Evolutionary conservation across 2,113 vertebrate genomes (phyloP).

Genomic region (Colinus virginianus): DNA sequence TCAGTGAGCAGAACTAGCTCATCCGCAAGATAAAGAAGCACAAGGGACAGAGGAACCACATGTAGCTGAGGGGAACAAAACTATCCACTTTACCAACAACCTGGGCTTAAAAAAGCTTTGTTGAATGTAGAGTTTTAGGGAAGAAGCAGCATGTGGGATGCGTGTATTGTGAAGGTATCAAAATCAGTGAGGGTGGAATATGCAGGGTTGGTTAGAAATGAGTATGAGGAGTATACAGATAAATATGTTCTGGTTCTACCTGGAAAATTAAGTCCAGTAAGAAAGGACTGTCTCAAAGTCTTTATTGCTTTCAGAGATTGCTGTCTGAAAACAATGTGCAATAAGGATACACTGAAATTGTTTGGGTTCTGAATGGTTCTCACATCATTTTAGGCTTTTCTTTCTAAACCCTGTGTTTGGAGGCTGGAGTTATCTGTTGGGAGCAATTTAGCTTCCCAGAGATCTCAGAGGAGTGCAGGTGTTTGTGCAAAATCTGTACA

Average conservation of each 20-base stretch:
- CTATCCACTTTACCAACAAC: not conserved
- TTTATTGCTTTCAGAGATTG: not conserved
- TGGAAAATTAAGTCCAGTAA: not conserved
- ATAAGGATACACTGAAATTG: not conserved
- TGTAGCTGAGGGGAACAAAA: not conserved
- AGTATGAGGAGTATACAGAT: not conserved
- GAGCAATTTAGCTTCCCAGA: not conserved
- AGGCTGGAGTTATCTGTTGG: not conserved
- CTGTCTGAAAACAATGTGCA: not conserved
- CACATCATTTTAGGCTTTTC: not conserved
- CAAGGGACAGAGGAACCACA: not conserved
- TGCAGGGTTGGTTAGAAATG: not conserved
- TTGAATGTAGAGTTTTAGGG: not conserved
- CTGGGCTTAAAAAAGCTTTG: not conserved
- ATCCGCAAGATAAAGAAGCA: not conserved
- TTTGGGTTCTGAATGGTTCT: not conserved
- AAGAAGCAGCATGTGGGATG: not conserved
- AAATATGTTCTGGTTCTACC: not conserved
- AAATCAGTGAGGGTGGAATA: not conserved
- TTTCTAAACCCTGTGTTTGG: not conserved
- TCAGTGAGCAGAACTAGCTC: not conserved
- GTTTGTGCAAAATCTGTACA: not conserved
- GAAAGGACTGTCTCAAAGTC: not conserved
- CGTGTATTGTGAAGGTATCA: not conserved
- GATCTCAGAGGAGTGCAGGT: not conserved